Conservation (phyloP, 2,113 vertebrate genomes). For the Chaetodon auriga region DNA sequence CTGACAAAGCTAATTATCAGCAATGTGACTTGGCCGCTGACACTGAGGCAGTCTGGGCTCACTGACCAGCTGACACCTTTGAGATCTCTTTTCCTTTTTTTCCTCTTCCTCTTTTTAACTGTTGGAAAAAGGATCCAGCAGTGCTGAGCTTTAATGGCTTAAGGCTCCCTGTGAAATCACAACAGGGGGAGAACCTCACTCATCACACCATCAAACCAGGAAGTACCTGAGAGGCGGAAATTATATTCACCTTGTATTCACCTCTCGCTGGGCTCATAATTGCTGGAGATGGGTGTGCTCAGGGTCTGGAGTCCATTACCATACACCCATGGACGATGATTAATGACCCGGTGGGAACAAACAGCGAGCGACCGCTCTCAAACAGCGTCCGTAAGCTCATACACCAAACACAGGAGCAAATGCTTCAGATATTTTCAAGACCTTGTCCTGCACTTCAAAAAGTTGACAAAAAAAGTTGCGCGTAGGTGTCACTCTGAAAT, state of each 20-base stretch:
- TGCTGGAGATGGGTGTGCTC: conserved; percentile 73
- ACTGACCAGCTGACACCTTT: conserved; percentile 45
- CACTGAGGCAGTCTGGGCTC: background rate
- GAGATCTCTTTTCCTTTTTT: conserved; percentile 22
- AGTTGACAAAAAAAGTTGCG: conserved; percentile 12
- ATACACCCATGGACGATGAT: conserved; percentile 78
- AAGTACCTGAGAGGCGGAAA: conserved; percentile 75
- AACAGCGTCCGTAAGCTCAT: conserved; percentile 50
- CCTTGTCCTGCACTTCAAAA: conserved; percentile 51
- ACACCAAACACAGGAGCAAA: conserved; percentile 32
- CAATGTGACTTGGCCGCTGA: conserved; percentile 26
- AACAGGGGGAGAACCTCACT: conserved; percentile 53
- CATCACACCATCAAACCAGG: conserved; percentile 60
- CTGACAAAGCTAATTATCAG: conserved; percentile 45
- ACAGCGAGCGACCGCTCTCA: conserved; percentile 65
- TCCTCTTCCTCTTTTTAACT: conserved; percentile 1
- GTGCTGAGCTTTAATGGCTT: conserved; percentile 55
- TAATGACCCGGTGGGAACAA: conserved; percentile 79
- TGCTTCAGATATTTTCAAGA: conserved; percentile 27
- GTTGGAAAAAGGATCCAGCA: conserved; percentile 37
- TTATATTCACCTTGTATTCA: conserved; percentile 80
- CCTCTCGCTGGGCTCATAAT: conserved; percentile 82
- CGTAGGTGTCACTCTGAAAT: too few relatives aligned
- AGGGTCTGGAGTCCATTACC: conserved; percentile 78
- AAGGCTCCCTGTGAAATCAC: conserved; percentile 53